Base-by-base conservation (phyloP, 2,888 invertebrate species). In the Micoletzkya japonica region DNA sequence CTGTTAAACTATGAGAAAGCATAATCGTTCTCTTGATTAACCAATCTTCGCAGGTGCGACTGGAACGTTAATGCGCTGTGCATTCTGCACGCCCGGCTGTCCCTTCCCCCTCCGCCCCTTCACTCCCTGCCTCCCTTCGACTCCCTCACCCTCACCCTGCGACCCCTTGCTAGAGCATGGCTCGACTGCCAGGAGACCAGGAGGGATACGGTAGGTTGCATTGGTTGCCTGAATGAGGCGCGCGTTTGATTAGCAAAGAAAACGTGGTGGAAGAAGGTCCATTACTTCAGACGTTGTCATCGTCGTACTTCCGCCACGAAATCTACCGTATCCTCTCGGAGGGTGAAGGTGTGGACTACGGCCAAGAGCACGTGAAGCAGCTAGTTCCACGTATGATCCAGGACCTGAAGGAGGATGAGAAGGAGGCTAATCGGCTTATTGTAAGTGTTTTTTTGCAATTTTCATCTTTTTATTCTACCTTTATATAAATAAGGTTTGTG, bases 11-110 rank as follows among this genome's bases (percentile, higher is more conserved):
- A n/a, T n/a, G n/a, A n/a, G n/a, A n/a, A n/a, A n/a, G n/a, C n/a
- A n/a, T n/a, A n/a, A n/a, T n/a, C n/a, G n/a, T n/a, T n/a, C n/a
- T n/a, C n/a, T n/a, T n/a, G n/a, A n/a, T n/a, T n/a, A n/a, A n/a
- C n/a, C n/a, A n/a, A n/a, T n/a, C n/a, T n/a, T n/a, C n/a, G n/a
- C 2, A 64, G 64, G 64, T 64, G 64, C 28, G 64, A 64, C 28
- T 64, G 64, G 64, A 64, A 64, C 24, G 36, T 64, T 2, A 39
- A 26, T 20, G 28, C 52, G 7, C 52, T 64, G 1, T 52, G 50
- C 28, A 28, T 30, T 4, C 64, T 64, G 26, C 49, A 52, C 24
- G 32, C 34, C 24, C 64, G 64, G 34, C 52, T 64, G 26, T 64
- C 64, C 24, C n/a, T 64, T 30, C 64, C 52, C 24, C 44, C 32